Evolutionary conservation across 2,797 vertebrate genomes (phyloP).

Genomic region (Danio aesculapii): DNA sequence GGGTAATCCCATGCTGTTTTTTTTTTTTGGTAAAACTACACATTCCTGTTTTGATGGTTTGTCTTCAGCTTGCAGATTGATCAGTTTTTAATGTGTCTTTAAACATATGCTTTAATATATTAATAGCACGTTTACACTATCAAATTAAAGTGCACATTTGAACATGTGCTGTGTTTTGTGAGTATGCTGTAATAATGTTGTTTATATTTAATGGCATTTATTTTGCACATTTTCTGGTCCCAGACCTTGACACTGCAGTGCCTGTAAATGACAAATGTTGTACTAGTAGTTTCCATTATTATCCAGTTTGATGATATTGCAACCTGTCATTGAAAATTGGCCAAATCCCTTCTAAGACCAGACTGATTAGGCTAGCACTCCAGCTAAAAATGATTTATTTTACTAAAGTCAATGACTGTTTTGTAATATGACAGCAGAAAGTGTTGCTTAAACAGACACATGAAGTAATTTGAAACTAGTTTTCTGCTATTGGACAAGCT

Average conservation of each 20-base stretch:
- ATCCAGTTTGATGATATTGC: too few species aligned
- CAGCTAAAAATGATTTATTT: neutral
- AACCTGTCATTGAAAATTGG: neutral
- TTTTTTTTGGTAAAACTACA: neutral
- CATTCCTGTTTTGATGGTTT: conserved; percentile 1
- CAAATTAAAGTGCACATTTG: neutral
- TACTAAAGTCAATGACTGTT: neutral
- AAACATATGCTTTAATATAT: neutral
- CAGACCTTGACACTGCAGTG: neutral
- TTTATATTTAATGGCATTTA: neutral
- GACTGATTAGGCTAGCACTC: neutral
- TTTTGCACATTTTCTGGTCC: neutral
- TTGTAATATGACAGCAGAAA: neutral
- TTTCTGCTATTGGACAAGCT: neutral
- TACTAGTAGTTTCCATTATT: too few species aligned
- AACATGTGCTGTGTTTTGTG: neutral
- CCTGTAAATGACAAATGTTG: neutral
- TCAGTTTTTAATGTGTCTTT: neutral
- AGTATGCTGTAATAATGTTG: neutral
- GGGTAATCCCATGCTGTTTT: neutral
- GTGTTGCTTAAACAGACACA: neutral
- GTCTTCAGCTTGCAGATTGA: neutral
- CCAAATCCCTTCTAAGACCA: neutral
- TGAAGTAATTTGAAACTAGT: neutral
- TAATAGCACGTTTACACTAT: neutral